These are phyloP conservation scores for Lysandra coridon DNA, from an alignment of 2,888 invertebrate species.

Conservation along the genomic window DNA sequence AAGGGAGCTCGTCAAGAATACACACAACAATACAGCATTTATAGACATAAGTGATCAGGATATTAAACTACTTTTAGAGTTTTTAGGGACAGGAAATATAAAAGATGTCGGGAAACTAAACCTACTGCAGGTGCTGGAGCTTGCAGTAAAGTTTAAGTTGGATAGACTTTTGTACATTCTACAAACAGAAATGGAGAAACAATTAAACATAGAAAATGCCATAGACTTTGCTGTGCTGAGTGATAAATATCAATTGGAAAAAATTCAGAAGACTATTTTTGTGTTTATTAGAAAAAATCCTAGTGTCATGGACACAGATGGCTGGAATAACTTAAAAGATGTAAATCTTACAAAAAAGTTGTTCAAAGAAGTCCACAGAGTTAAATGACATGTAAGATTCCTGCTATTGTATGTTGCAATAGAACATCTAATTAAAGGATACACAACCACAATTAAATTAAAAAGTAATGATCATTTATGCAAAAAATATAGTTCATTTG, in stretches of 20 bases:
- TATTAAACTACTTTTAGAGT: conserved; percentile 60
- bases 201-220: conserved; percentile 59
- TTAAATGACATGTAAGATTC: conserved; percentile 28
- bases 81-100: conserved; percentile 62
- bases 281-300: conserved; percentile 59
- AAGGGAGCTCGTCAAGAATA: conserved; percentile 51
- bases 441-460: not conserved
- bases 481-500: not conserved
- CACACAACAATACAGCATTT: conserved; percentile 42
- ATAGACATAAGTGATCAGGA: conserved; percentile 57
- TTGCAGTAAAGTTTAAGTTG: conserved; percentile 57
- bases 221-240: conserved; percentile 59
- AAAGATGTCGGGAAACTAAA: conserved; percentile 54
- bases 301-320: conserved; percentile 55
- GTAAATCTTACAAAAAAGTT: conserved; percentile 59
- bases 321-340: conserved; percentile 62
- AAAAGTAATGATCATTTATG: not conserved
- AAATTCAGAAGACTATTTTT: conserved; percentile 53
- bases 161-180: conserved; percentile 51
- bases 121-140: conserved; percentile 52
- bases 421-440: not conserved
- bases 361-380: conserved; percentile 43
- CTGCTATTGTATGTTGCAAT: conserved; percentile 6
- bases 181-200: conserved; percentile 52
- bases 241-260: conserved; percentile 55